Evolutionary conservation across 2,888 invertebrate genomes (phyloP).

Genomic region (Aleiodes alternator): DNA sequence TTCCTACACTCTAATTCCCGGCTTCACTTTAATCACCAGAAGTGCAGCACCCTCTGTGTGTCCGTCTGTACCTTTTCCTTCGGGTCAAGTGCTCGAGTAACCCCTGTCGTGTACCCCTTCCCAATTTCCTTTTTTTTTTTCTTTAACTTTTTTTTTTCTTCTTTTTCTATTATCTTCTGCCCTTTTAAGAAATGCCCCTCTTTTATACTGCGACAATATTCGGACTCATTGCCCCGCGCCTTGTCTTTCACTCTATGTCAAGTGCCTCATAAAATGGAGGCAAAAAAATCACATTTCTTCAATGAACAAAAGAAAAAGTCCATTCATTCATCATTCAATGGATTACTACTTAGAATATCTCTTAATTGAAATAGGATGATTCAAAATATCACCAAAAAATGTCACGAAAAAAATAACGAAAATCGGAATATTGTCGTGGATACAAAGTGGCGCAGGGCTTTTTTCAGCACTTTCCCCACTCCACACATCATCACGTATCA

Average conservation of each 20-base stretch:
- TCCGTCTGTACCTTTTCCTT: constrained; percentile 41
- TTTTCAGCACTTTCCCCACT: too few species aligned
- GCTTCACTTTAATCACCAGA: constrained; percentile 71
- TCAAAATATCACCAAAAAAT: too few species aligned
- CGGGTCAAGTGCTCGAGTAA: constrained; percentile 65
- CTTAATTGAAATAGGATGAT: too few species aligned
- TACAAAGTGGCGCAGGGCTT: too few species aligned
- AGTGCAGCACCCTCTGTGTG: constrained; percentile 61
- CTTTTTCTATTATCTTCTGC: not conserved
- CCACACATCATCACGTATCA: too few species aligned
- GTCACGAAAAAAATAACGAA: too few species aligned
- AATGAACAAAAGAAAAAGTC: constrained; percentile 3
- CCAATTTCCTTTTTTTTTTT: constrained; percentile 14
- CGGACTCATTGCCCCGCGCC: constrained; percentile 27
- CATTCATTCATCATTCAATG: constrained; percentile 34
- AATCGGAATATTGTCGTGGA: too few species aligned
- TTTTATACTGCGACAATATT: constrained; percentile 20
- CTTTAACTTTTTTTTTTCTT: constrained; percentile 2
- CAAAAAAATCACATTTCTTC: constrained; percentile 20
- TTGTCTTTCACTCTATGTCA: constrained; percentile 34
- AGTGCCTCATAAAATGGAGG: not conserved
- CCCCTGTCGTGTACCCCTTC: constrained; percentile 22
- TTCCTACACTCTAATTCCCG: constrained; percentile 68
- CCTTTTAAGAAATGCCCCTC: constrained; percentile 5
- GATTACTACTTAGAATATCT: too few species aligned